Conservation (phyloP, 2,113 vertebrate genomes). For the Connochaetes taurinus region DNA sequence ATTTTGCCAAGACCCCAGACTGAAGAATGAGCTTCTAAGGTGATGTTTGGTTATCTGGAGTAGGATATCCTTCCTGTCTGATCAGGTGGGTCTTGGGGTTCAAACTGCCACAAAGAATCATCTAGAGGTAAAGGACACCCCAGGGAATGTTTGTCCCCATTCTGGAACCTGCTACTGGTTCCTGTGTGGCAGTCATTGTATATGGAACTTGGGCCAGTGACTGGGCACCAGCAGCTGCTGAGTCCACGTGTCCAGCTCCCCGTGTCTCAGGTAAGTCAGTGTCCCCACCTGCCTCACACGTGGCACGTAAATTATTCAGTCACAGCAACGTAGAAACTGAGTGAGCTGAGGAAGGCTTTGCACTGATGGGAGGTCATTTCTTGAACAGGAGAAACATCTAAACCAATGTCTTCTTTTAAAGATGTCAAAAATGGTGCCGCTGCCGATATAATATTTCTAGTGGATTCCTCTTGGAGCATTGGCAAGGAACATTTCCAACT, state of each 20-base stretch:
- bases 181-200: not conserved
- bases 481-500: constrained; percentile 89
- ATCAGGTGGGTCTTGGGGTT: not conserved
- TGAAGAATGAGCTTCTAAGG: not conserved
- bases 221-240: rapidly evolving
- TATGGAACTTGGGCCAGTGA: not conserved
- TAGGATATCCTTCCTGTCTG: not conserved
- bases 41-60: not conserved
- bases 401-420: constrained; percentile 87
- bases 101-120: not conserved
- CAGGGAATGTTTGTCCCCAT: not conserved
- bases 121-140: not conserved
- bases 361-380: not conserved
- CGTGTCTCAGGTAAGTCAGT: constrained; percentile 36
- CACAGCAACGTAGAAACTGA: rapidly evolving
- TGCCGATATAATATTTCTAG: constrained; percentile 95
- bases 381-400: constrained; percentile 75
- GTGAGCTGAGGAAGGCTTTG: not conserved
- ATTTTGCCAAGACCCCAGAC: not conserved
- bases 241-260: not conserved
- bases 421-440: constrained; percentile 85
- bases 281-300: rapidly evolving
- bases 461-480: constrained; percentile 92
- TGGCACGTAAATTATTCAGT: rapidly evolving
- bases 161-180: not conserved